A percentile compares a stretch with the other conserved stretches of the same genome.
phyloP scores from a whole-genome alignment of 2,797 vertebrate genomes.

The Sebastes taczanowskii region DNA sequence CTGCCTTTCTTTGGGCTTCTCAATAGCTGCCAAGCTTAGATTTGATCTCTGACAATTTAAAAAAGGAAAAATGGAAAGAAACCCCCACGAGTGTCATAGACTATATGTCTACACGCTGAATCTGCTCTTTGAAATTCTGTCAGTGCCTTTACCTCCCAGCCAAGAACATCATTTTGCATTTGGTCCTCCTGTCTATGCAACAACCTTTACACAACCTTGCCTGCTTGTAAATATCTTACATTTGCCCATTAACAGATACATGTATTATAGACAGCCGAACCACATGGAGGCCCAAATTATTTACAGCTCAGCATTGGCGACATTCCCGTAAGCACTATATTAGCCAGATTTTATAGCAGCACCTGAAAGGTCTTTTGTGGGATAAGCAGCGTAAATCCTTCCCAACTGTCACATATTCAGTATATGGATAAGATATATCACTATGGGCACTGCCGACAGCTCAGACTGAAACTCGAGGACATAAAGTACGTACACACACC shows the following conservation, averaged over 20 bases:
- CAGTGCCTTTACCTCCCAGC: background rate
- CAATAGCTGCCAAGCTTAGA: slow-evolving; percentile 39
- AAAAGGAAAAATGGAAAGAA: slow-evolving; percentile 12
- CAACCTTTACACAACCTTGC: background rate
- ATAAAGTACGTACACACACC: background rate
- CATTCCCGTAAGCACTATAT: background rate
- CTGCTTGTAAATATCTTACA: slow-evolving; percentile 1
- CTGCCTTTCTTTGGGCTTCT: slow-evolving; percentile 9
- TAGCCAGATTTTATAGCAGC: background rate
- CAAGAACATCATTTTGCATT: slow-evolving; percentile 3
- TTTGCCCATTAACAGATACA: background rate
- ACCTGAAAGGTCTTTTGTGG: background rate
- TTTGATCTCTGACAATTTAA: slow-evolving; percentile 49
- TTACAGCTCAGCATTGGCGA: background rate
- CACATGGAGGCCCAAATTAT: slow-evolving; percentile 12
- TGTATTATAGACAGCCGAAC: background rate
- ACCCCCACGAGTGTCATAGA: background rate
- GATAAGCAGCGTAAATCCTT: background rate
- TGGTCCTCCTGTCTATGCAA: background rate
- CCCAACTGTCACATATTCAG: background rate
- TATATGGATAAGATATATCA: background rate
- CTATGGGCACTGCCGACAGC: background rate
- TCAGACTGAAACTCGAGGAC: background rate
- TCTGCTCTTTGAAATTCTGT: slow-evolving; percentile 4
- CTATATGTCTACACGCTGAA: background rate